Conservation (phyloP, 1,140 invertebrate species). For the Andricus grossulariae region DNA sequence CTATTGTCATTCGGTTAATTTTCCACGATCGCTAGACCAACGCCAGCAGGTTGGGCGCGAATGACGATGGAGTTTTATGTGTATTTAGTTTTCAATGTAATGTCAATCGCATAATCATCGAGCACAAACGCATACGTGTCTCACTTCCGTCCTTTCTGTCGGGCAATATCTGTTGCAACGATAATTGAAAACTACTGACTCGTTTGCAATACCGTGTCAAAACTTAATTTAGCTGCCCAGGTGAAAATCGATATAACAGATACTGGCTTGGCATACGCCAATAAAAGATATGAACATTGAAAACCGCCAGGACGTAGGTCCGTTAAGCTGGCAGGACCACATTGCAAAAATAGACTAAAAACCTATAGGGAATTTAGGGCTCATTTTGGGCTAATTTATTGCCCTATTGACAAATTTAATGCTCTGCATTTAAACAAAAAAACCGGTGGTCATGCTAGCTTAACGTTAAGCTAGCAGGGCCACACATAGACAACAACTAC, state of each 20-base stretch:
- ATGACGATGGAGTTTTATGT: constrained; percentile 62
- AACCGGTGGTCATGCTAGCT: no score
- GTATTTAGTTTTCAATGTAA: constrained; percentile 54
- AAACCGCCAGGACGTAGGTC: no score
- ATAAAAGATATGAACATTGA: constrained; percentile 16
- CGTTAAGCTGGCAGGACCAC: no score
- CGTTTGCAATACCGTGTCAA: constrained; percentile 36
- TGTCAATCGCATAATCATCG: constrained; percentile 43
- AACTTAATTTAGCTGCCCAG: constrained; percentile 10
- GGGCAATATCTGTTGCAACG: constrained; percentile 41
- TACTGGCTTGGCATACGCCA: background rate
- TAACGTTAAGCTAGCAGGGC: no score
- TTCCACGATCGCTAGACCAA: constrained; percentile 51
- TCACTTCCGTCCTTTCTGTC: constrained; percentile 35
- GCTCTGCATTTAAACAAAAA: no score
- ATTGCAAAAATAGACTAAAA: no score
- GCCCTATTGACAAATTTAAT: no score
- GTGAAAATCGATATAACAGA: constrained; percentile 15
- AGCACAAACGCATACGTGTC: constrained; percentile 41
- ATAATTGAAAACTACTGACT: constrained; percentile 60
- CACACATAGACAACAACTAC: no score
- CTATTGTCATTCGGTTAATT: constrained; percentile 68
- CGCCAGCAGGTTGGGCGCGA: constrained; percentile 2
- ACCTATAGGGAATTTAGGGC: no score
- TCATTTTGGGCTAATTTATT: no score